Conservation (phyloP, 1,140 invertebrate genomes). For the Cydia amplana region DNA sequence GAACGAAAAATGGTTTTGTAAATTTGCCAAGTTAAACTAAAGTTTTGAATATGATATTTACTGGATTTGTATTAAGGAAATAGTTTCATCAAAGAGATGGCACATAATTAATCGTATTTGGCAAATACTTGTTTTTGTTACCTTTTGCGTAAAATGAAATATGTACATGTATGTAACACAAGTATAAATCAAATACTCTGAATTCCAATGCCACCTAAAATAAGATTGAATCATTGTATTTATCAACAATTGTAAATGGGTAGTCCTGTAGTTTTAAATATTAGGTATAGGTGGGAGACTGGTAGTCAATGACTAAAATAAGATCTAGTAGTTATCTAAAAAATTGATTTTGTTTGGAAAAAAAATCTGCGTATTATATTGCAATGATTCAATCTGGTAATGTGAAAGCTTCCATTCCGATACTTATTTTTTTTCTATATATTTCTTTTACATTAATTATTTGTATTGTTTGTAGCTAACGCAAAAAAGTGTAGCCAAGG, state of each 20-base stretch:
- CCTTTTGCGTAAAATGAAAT: neutral
- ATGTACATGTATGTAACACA: neutral
- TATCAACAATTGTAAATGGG: neutral
- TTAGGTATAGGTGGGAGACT: too few species aligned
- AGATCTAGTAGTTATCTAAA: too few species aligned
- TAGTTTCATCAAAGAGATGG: neutral
- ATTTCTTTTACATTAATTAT: neutral
- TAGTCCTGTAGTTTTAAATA: too few species aligned
- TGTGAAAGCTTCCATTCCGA: slow-evolving; percentile 1
- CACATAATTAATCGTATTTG: neutral
- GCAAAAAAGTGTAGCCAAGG: neutral
- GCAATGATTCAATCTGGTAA: neutral
- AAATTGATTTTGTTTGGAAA: neutral
- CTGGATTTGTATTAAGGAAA: neutral
- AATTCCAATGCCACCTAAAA: neutral
- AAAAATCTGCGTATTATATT: neutral
- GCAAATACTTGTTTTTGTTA: neutral
- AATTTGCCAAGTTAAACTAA: neutral
- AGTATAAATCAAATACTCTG: neutral
- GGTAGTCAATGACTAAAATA: too few species aligned
- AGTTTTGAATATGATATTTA: neutral
- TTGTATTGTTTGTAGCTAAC: neutral
- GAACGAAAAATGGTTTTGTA: neutral
- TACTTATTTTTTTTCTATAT: neutral
- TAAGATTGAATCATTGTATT: slow-evolving; percentile 2